phyloP scores from a whole-genome alignment of 1,140 invertebrate genomes.

The Drosophila sproati region DNA sequence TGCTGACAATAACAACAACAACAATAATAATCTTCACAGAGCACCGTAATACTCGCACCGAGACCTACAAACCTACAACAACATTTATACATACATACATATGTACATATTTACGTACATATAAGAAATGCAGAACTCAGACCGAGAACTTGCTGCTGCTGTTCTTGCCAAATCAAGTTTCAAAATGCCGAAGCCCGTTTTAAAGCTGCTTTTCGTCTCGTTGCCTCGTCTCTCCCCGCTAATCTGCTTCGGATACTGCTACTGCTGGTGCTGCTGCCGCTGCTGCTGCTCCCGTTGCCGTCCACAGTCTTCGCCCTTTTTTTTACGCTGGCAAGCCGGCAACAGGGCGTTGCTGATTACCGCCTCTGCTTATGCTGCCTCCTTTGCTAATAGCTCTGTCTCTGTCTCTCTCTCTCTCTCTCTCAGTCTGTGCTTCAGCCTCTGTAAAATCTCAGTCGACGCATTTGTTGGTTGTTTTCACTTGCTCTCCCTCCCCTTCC shows the following conservation, averaged over 20 bases:
- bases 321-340: conserved; percentile 9
- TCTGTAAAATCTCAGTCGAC: conserved; percentile 46
- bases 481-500: conserved; percentile 2
- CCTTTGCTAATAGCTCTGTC: neutral
- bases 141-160: conserved; percentile 37
- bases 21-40: conserved; percentile 10
- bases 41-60: conserved; percentile 57
- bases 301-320: conserved; percentile 16
- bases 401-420: neutral
- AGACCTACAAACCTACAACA: conserved; percentile 70
- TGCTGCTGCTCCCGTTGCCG: neutral
- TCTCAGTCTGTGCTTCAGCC: conserved; percentile 12
- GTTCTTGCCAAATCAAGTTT: conserved; percentile 44
- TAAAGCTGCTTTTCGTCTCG: conserved; percentile 23
- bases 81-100: conserved; percentile 2
- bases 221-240: conserved; percentile 3
- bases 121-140: conserved; percentile 26
- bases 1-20: conserved; percentile 25
- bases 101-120: neutral
- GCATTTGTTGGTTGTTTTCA: conserved; percentile 53
- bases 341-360: conserved; percentile 31
- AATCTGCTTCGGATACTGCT: neutral
- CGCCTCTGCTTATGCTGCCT: conserved; percentile 3
- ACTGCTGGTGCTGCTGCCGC: neutral
- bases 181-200: conserved; percentile 25